Conservation (phyloP, 2,797 vertebrate genomes). For the Vultur gryphus region DNA sequence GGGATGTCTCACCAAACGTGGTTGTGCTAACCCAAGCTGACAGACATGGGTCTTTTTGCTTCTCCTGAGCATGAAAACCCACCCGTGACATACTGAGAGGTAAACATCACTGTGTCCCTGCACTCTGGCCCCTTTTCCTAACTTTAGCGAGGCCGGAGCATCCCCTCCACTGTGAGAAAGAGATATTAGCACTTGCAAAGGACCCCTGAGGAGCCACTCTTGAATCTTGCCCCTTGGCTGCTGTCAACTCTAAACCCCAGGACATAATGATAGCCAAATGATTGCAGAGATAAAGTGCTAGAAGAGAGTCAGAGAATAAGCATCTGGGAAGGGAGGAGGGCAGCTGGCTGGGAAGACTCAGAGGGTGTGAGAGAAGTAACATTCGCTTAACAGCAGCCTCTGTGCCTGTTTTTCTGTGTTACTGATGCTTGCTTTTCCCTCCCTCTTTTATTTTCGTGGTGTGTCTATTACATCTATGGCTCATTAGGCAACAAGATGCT, state of each 20-base stretch:
- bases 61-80: neutral
- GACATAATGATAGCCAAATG: neutral
- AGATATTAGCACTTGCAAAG: neutral
- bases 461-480: constrained; percentile 16
- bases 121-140: neutral
- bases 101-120: neutral
- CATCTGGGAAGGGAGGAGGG: neutral
- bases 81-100: neutral
- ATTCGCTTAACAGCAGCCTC: neutral
- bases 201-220: neutral
- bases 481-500: constrained; percentile 54
- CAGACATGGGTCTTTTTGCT: neutral
- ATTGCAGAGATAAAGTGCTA: neutral
- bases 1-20: accelerated
- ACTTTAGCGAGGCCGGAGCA: accelerated
- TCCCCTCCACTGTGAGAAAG: neutral
- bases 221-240: neutral
- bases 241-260: neutral
- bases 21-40: neutral
- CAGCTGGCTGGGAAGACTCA: neutral
- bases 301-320: neutral
- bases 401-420: neutral
- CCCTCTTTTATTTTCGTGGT: constrained; percentile 30
- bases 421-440: neutral
- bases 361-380: neutral